phyloP scores from a whole-genome alignment of 2,797 vertebrate genomes.

The Peromyscus nudipes region DNA sequence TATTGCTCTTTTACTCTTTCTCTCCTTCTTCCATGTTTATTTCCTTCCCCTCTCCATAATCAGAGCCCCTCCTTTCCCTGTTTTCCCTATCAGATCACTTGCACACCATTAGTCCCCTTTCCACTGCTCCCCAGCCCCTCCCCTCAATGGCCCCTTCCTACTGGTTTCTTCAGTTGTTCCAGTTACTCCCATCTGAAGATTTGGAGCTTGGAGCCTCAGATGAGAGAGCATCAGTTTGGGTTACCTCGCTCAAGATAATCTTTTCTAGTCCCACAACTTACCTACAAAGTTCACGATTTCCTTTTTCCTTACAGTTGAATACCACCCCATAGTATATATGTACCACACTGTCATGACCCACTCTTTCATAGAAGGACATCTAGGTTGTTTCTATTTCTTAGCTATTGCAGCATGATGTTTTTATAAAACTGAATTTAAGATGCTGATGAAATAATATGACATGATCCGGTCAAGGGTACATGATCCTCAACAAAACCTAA shows the following conservation, averaged over 20 bases:
- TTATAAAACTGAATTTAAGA: constrained; percentile 33
- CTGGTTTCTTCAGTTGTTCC: not conserved
- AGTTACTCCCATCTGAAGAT: not conserved
- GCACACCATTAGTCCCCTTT: too few species aligned
- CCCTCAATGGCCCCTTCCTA: too few species aligned
- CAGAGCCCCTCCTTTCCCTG: not conserved
- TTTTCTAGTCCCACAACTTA: not conserved
- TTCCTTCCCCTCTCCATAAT: not conserved
- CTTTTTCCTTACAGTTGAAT: not conserved
- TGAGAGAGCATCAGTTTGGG: too few species aligned
- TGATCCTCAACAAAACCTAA: not conserved
- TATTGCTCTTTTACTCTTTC: not conserved
- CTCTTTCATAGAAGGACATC: not conserved
- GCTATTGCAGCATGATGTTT: not conserved
- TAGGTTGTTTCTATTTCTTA: not conserved
- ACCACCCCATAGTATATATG: not conserved
- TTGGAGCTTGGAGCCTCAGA: not conserved
- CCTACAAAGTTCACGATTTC: not conserved
- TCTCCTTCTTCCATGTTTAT: not conserved
- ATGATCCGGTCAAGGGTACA: not conserved
- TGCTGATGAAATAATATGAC: not conserved
- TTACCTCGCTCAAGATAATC: not conserved
- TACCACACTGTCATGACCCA: not conserved
- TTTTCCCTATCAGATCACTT: not conserved
- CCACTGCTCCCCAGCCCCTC: not conserved